Percentiles rank a stretch among this genome's conserved stretches.
These are phyloP conservation scores for Scaptomyza montana DNA, from an alignment of 1,140 invertebrate genomes.

Conservation along the genomic window DNA sequence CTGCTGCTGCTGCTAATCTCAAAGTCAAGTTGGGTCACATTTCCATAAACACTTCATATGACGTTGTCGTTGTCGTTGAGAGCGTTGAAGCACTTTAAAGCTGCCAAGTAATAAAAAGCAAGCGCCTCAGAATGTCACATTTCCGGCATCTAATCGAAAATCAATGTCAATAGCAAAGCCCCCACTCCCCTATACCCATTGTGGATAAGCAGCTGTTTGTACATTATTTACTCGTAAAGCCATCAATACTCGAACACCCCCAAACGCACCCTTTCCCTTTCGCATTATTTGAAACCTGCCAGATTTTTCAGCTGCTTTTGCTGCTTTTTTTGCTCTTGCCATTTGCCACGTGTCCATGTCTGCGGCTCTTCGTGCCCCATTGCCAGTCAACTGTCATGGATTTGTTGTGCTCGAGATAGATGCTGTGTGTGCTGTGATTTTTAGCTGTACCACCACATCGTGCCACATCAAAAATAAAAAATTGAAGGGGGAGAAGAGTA, in stretches of 20 bases:
- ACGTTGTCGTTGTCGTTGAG: slow-evolving; percentile 2
- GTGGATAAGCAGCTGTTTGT: slow-evolving; percentile 80
- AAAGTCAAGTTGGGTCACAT: slow-evolving; percentile 51
- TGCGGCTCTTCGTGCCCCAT: slow-evolving; percentile 29
- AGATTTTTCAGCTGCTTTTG: slow-evolving; percentile 24
- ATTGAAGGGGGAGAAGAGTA: background rate
- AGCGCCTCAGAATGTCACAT: slow-evolving; percentile 56
- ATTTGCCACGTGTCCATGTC: slow-evolving; percentile 46
- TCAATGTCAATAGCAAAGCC: slow-evolving; percentile 62
- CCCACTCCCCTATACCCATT: slow-evolving; percentile 4
- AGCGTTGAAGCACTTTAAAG: slow-evolving; percentile 45
- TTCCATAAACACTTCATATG: slow-evolving; percentile 56
- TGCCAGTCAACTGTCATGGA: slow-evolving; percentile 77
- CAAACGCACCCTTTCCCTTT: slow-evolving; percentile 1
- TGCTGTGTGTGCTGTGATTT: slow-evolving; percentile 64
- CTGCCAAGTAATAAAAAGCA: slow-evolving; percentile 45
- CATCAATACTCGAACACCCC: slow-evolving; percentile 58
- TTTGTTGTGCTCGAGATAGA: slow-evolving; percentile 63
- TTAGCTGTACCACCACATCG: slow-evolving; percentile 62
- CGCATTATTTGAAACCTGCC: background rate
- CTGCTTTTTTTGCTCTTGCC: slow-evolving; percentile 19
- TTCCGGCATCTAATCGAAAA: slow-evolving; percentile 74
- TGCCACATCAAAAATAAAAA: slow-evolving; percentile 68
- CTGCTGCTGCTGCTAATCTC: slow-evolving; percentile 38
- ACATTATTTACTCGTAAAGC: slow-evolving; percentile 81